phyloP scores from a whole-genome alignment of 2,113 vertebrate genomes.

The Pollimyrus isidori region DNA sequence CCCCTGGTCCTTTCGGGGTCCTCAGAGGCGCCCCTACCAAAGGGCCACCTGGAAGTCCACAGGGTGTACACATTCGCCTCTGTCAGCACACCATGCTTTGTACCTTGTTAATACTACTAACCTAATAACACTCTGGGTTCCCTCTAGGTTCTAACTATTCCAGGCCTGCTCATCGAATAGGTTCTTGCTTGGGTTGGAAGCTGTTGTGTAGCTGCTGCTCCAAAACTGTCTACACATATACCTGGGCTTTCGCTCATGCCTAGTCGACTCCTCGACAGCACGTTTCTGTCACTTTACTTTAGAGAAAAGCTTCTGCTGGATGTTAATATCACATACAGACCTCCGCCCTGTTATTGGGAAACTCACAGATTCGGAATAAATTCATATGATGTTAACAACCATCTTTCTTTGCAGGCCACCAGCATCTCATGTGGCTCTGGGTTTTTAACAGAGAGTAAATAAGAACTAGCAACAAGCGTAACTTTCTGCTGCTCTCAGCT shows the following conservation, averaged over 20 bases:
- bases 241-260: neutral
- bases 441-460: neutral
- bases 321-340: neutral
- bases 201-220: neutral
- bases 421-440: neutral
- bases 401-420: neutral
- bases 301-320: neutral
- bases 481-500: slow-evolving; percentile 2
- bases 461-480: slow-evolving; percentile 1
- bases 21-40: neutral
- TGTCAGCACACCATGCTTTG: neutral
- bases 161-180: neutral
- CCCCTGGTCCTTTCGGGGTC: neutral
- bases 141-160: neutral
- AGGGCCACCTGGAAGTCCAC: neutral
- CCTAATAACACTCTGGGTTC: neutral
- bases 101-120: neutral
- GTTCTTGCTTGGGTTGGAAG: neutral
- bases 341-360: neutral
- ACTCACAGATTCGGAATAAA: neutral
- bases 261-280: neutral
- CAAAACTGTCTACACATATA: neutral
- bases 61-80: neutral
- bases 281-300: neutral
- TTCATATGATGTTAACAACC: slow-evolving; percentile 15